Conservation (phyloP, 2,113 vertebrate genomes). For the Salvelinus fontinalis region DNA sequence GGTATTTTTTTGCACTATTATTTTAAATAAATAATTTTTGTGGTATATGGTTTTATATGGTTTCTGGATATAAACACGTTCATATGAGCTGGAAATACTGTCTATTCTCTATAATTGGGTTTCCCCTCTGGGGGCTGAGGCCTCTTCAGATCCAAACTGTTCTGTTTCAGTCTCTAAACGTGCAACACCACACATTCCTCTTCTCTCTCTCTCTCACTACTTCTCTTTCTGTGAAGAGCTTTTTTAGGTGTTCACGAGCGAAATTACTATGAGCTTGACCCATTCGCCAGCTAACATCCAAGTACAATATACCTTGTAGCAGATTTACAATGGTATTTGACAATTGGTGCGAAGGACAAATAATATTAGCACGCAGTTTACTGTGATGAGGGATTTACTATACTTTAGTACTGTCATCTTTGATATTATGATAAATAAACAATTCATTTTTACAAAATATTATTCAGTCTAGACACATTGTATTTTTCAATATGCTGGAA, state of each 20-base stretch:
- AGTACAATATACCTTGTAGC: background rate
- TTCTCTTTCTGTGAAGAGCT: background rate
- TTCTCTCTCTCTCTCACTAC: background rate
- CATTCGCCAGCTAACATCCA: background rate
- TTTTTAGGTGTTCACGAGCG: no score
- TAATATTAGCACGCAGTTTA: background rate
- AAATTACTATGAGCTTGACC: background rate
- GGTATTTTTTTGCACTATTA: background rate
- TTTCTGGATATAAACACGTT: background rate
- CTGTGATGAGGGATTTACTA: background rate
- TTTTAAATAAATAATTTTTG: background rate
- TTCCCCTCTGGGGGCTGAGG: background rate
- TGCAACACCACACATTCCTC: background rate
- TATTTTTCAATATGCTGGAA: slow-evolving; percentile 6
- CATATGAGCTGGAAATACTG: background rate
- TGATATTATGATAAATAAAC: background rate
- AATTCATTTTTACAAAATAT: background rate
- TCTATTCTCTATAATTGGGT: no score
- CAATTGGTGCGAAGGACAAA: background rate
- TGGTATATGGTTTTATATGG: background rate
- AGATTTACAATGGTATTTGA: background rate
- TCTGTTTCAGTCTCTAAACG: background rate
- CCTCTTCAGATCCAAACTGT: background rate
- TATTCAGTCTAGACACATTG: background rate
- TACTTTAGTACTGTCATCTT: background rate